A percentile compares a stretch with the other conserved stretches of the same genome.
phyloP scores from a whole-genome alignment of 2,113 vertebrate species.

The Leptobrachium ailaonicum region DNA sequence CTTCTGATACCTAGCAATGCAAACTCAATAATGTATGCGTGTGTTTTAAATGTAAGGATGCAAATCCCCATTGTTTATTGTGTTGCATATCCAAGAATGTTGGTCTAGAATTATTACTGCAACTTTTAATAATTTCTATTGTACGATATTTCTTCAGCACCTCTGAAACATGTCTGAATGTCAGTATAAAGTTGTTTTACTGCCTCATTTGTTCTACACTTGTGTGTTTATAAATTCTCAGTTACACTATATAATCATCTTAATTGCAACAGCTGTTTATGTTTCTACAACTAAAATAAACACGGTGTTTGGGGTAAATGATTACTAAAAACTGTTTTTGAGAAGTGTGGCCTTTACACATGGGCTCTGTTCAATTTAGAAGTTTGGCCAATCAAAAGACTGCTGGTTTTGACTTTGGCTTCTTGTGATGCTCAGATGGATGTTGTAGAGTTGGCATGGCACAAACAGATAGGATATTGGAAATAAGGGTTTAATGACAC shows the following conservation, averaged over 20 bases:
- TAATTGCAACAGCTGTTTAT: conserved; percentile 17
- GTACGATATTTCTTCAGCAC: neutral
- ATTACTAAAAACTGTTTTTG: conserved; percentile 22
- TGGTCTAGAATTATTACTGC: too few relatives aligned
- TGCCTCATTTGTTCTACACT: conserved; percentile 10
- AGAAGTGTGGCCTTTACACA: neutral
- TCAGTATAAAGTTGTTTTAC: conserved; percentile 27
- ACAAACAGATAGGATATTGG: too few relatives aligned
- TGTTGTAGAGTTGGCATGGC: too few relatives aligned
- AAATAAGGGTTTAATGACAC: too few relatives aligned
- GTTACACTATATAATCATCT: too few relatives aligned
- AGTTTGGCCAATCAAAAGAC: too few relatives aligned
- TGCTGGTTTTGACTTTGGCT: too few relatives aligned
- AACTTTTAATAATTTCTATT: too few relatives aligned
- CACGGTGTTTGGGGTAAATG: conserved; percentile 30
- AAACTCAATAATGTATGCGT: neutral
- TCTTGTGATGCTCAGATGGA: too few relatives aligned
- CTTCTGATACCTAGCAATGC: neutral
- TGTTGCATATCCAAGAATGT: too few relatives aligned
- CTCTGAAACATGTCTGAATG: conserved; percentile 37
- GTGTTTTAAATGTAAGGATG: neutral
- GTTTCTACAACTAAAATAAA: conserved; percentile 15
- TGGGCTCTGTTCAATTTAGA: too few relatives aligned
- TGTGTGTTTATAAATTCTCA: conserved; percentile 23
- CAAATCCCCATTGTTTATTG: too few relatives aligned